These are phyloP conservation scores for Centropyge bicolor DNA, from an alignment of 2,797 vertebrate species.

Conservation along the genomic window DNA sequence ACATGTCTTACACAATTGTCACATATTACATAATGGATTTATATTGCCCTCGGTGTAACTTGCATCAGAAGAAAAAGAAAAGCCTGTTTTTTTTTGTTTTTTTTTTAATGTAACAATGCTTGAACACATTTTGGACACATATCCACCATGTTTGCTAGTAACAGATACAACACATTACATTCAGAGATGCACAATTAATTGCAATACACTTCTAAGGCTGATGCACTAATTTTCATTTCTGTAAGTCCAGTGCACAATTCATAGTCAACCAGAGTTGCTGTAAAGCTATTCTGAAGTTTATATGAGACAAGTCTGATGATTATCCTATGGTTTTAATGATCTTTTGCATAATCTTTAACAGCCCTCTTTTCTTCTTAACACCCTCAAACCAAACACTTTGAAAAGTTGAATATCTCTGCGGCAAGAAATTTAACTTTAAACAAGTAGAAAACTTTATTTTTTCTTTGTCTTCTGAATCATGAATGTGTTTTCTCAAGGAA, in stretches of 20 bases:
- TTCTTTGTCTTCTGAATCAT: not conserved
- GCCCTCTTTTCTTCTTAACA: not conserved
- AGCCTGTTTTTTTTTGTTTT: too few species aligned
- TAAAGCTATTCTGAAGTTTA: not conserved
- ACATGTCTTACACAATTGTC: not conserved
- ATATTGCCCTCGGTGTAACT: not conserved
- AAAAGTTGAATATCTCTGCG: conserved; percentile 11
- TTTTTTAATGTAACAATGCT: too few species aligned
- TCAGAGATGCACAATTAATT: not conserved
- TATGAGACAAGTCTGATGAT: not conserved
- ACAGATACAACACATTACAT: not conserved
- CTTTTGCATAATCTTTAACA: conserved; percentile 2
- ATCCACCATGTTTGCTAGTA: not conserved
- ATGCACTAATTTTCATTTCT: not conserved
- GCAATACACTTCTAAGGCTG: too few species aligned
- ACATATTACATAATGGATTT: not conserved
- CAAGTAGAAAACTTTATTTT: not conserved
- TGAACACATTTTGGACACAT: not conserved
- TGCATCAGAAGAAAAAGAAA: not conserved
- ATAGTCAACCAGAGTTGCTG: not conserved
- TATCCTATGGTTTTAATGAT: conserved; percentile 10
- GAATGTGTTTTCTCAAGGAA: not conserved
- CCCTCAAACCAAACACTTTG: not conserved
- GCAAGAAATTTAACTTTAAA: conserved; percentile 4
- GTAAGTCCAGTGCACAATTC: not conserved